phyloP scores from a whole-genome alignment of 2,113 vertebrate species.

The Anguilla rostrata region DNA sequence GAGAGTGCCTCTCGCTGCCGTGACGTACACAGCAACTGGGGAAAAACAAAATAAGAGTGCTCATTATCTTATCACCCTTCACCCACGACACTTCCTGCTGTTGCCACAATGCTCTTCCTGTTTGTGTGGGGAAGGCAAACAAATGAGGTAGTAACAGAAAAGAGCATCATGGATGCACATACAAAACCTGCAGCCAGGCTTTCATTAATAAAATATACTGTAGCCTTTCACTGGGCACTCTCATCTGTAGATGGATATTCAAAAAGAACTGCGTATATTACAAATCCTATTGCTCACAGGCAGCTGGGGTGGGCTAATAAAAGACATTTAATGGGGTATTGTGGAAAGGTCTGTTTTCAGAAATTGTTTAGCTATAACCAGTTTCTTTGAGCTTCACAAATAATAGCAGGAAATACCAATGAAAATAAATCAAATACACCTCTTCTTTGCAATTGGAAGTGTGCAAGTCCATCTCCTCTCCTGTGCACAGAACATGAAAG shows the following conservation, averaged over 20 bases:
- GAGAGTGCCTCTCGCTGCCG: neutral
- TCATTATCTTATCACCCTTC: neutral
- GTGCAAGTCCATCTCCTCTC: neutral
- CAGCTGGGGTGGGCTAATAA: neutral
- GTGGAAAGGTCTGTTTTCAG: neutral
- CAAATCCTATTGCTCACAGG: neutral
- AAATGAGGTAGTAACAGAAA: neutral
- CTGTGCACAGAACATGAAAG: neutral
- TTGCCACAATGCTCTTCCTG: neutral
- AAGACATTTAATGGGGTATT: neutral
- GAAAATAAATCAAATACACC: neutral
- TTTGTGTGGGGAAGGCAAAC: slow-evolving; percentile 1
- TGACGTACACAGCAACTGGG: neutral
- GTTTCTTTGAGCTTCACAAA: neutral
- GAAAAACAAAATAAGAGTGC: neutral
- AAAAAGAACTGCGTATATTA: neutral
- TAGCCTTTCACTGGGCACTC: neutral
- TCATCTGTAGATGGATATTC: neutral
- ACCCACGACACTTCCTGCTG: slow-evolving; percentile 22
- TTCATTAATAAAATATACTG: neutral
- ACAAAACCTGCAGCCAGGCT: neutral
- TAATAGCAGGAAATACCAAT: neutral
- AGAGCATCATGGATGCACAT: neutral
- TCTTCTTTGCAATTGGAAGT: neutral
- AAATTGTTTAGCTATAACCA: neutral